These are phyloP conservation scores for Mermis nigrescens DNA, from an alignment of 2,888 invertebrate genomes.

Conservation along the genomic window DNA sequence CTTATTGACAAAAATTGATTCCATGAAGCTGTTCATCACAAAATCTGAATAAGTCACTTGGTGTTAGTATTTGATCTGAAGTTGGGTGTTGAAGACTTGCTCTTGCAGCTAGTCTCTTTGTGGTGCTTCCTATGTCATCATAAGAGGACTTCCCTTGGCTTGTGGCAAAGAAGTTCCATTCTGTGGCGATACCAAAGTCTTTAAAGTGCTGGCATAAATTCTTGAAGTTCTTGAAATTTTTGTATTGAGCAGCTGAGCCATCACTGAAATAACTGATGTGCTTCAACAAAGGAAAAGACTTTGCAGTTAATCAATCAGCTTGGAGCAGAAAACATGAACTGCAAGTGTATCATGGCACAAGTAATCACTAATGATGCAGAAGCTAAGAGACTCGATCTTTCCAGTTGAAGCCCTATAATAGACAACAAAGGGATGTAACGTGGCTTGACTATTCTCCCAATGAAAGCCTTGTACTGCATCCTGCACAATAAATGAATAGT, in stretches of 20 bases:
- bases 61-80: not conserved
- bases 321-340: not conserved
- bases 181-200: not conserved
- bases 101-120: not conserved
- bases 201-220: not conserved
- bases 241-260: constrained; percentile 5
- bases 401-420: not conserved
- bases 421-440: not conserved
- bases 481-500: not conserved
- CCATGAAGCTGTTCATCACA: not conserved
- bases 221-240: not conserved
- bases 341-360: not conserved
- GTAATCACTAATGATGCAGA: not conserved
- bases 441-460: not conserved
- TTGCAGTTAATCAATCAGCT: not conserved
- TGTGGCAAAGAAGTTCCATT: not conserved
- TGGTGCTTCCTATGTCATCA: not conserved
- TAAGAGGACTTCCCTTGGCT: not conserved
- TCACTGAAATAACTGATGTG: constrained; percentile 1
- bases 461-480: not conserved
- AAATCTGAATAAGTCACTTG: not conserved
- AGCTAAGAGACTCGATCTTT: not conserved
- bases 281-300: not conserved
- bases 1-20: not conserved
- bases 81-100: not conserved